Evolutionary conservation across 1,140 invertebrate species (phyloP), one percentile per base, ranked within the genome.

Genomic region (Micrasema longulum): DNA sequence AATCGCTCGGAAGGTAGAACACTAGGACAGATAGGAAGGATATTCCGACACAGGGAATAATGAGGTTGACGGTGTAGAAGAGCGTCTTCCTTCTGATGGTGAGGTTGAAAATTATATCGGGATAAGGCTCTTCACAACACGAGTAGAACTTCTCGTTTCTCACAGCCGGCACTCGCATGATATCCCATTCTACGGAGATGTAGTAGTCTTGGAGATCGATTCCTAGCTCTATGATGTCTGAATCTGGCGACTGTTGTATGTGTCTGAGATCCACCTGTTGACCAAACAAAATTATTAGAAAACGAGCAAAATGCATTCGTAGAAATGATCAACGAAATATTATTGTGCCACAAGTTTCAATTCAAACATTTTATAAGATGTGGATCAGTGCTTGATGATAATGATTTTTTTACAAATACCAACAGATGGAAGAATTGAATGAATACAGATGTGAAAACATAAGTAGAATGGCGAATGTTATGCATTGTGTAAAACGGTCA

Each of bases 41-140:
- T 70, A 95, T 92, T 38, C 93, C 94, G 7, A 97, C 94, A 79
- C 93, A 96, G 0, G 95, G 94, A 73, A 95, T 94, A 73, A 96
- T 96, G 67, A 96, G 84, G 80, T 96, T 96, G 1, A 96, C 94
- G 0, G 95, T 95, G 84, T 97, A 95, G 82, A 95, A 98, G 5
- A 97, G 82, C 0, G 95, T 97, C 82, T 97, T 96, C 16, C 95
- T 85, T 65, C 97, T 84, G 89, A 98, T 92, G n/a, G 94, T 97
- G 77, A 98, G 90, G 81, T 97, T 97, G 84, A 98, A 98, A 7
- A 95, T 97, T 65, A 98, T 96, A 86, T 97, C 96, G 91, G 89
- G 81, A 88, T 82, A 95, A 0, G 93, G 93, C 80, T 94, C 93
- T 7, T 85, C 80, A 73, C 91, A 93, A 76, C 92, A 93, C 0